Evolutionary conservation across 1,140 invertebrate species (phyloP).

Genomic region (Bombus soroeensis): DNA sequence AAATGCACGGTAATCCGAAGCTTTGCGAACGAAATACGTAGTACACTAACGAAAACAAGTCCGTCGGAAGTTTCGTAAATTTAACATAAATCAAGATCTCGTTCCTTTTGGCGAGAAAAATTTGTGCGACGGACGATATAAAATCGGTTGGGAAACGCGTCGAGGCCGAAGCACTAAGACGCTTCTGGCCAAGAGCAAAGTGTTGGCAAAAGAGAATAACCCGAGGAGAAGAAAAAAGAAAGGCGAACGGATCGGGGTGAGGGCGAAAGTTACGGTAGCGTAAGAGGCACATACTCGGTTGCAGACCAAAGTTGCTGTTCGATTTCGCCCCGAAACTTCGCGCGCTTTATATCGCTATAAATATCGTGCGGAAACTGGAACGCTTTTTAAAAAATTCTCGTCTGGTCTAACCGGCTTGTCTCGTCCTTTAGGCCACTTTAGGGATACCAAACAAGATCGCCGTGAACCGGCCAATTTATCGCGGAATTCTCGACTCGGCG

Average conservation of each 20-base stretch:
- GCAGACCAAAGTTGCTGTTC: conserved; percentile 46
- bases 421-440: conserved; percentile 5
- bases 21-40: too few relatives aligned
- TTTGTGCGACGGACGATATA: too few relatives aligned
- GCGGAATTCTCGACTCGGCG: background rate
- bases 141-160: background rate
- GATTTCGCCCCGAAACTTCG: conserved; percentile 55
- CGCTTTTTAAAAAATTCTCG: conserved; percentile 39
- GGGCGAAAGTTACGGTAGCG: conserved; percentile 44
- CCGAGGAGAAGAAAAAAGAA: background rate
- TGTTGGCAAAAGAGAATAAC: background rate
- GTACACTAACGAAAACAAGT: too few relatives aligned
- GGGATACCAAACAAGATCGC: conserved; percentile 14
- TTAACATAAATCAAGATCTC: too few relatives aligned
- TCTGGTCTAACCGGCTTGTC: conserved; percentile 24
- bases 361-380: conserved; percentile 49
- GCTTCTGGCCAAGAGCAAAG: conserved; percentile 16
- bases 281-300: conserved; percentile 42
- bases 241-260: conserved; percentile 10
- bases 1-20: too few relatives aligned
- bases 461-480: conserved; percentile 45
- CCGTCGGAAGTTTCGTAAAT: too few relatives aligned
- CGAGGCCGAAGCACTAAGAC: background rate
- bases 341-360: conserved; percentile 55
- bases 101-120: background rate